A percentile compares a stretch with the other conserved stretches of the same genome.
Conservation (phyloP, 2,888 invertebrate species). For the Orgyia antiqua region DNA sequence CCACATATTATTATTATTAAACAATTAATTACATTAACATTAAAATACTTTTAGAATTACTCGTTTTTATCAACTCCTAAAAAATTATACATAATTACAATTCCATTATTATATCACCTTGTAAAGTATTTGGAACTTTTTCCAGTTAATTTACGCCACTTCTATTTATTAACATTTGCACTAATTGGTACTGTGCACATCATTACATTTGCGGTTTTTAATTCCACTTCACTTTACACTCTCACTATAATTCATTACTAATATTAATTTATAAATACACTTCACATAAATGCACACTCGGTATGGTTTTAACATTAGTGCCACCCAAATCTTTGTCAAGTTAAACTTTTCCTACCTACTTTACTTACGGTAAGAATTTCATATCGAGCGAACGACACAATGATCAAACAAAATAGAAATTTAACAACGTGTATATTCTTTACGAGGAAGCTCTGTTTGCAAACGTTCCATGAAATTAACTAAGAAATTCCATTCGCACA, state of each 20-base stretch:
- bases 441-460: too few species aligned
- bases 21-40: slow-evolving; percentile 58
- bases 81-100: slow-evolving; percentile 41
- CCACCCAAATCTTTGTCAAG: too few species aligned
- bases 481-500: too few species aligned
- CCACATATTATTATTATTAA: slow-evolving; percentile 61
- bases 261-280: too few species aligned
- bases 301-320: too few species aligned
- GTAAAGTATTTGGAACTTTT: slow-evolving; percentile 19
- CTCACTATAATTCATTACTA: too few species aligned
- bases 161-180: slow-evolving; percentile 25
- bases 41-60: slow-evolving; percentile 61
- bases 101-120: slow-evolving; percentile 44
- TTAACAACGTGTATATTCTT: too few species aligned
- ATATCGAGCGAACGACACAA: slow-evolving; percentile 40
- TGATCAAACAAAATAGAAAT: slow-evolving; percentile 27
- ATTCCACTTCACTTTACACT: too few species aligned
- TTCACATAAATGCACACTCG: too few species aligned
- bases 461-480: too few species aligned
- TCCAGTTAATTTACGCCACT: slow-evolving; percentile 25
- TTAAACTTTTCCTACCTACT: too few species aligned
- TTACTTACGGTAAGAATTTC: too few species aligned
- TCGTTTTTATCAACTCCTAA: slow-evolving; percentile 47
- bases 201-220: slow-evolving; percentile 26
- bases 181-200: slow-evolving; percentile 26